Evolutionary conservation across 2,797 vertebrate genomes (phyloP).

Genomic region (Gila robusta): DNA sequence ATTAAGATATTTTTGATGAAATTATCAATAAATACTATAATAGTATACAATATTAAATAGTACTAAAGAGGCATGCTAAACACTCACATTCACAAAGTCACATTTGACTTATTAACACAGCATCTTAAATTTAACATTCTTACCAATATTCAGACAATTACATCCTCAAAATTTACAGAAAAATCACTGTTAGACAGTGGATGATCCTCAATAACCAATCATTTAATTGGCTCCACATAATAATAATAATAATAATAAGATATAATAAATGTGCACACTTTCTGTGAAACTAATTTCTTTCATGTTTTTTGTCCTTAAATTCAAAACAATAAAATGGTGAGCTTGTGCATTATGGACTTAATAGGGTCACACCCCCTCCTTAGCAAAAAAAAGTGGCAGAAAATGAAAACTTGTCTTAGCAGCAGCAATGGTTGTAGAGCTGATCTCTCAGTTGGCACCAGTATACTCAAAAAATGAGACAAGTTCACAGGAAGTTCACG

Average conservation of each 20-base stretch:
- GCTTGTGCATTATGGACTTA: neutral
- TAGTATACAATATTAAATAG: neutral
- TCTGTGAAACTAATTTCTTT: neutral
- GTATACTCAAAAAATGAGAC: conserved; percentile 31
- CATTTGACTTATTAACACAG: neutral
- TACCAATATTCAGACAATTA: neutral
- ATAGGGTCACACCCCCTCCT: neutral
- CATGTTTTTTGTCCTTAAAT: neutral
- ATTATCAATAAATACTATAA: neutral
- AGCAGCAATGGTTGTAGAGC: conserved; percentile 4
- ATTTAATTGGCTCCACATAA: neutral
- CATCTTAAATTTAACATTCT: neutral
- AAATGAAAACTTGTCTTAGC: neutral
- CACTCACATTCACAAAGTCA: neutral
- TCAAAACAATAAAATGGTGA: neutral
- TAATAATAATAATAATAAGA: neutral
- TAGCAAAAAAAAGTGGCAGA: neutral
- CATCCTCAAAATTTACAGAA: neutral
- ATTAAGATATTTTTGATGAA: no score
- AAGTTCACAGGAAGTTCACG: conserved; percentile 69
- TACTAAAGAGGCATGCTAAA: neutral
- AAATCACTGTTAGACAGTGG: neutral
- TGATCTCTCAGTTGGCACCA: conserved; percentile 8
- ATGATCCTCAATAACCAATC: neutral
- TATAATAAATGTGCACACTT: neutral